These are phyloP conservation scores for Gnathonemus longibarbis DNA, from an alignment of 2,113 vertebrate genomes.

Conservation along the genomic window DNA sequence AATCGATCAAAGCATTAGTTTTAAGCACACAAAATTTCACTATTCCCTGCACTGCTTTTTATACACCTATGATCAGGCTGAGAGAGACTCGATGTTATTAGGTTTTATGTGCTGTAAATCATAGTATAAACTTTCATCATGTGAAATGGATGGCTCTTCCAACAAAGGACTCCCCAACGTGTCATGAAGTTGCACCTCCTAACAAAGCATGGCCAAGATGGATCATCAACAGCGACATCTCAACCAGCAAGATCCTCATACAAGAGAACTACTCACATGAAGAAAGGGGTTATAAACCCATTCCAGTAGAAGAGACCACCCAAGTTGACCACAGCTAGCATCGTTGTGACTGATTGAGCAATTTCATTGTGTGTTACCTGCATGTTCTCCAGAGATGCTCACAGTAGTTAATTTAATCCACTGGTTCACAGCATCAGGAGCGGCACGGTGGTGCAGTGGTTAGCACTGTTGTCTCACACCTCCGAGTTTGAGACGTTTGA, in stretches of 20 bases:
- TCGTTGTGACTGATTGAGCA: background rate
- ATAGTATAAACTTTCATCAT: background rate
- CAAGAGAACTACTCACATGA: background rate
- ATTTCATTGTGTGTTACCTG: background rate
- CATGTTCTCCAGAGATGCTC: background rate
- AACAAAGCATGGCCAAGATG: background rate
- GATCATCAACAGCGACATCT: background rate
- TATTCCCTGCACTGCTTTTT: background rate
- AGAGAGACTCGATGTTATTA: background rate
- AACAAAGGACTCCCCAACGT: background rate
- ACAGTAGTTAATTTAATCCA: background rate
- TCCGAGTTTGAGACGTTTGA: background rate
- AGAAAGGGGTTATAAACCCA: slow-evolving; percentile 10
- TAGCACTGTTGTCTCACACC: background rate
- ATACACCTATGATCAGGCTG: background rate
- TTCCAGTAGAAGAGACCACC: slow-evolving; percentile 1
- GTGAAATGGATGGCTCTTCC: background rate
- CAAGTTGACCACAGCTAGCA: slow-evolving; percentile 8
- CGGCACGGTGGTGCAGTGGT: background rate
- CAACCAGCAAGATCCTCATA: background rate
- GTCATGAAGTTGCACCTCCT: background rate
- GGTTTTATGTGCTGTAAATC: background rate
- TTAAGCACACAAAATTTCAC: background rate
- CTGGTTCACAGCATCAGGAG: background rate
- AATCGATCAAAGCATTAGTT: background rate